Evolutionary conservation across 2,113 vertebrate genomes (phyloP), one percentile per base, ranked within the genome.

Genomic region (Tetrax tetrax): DNA sequence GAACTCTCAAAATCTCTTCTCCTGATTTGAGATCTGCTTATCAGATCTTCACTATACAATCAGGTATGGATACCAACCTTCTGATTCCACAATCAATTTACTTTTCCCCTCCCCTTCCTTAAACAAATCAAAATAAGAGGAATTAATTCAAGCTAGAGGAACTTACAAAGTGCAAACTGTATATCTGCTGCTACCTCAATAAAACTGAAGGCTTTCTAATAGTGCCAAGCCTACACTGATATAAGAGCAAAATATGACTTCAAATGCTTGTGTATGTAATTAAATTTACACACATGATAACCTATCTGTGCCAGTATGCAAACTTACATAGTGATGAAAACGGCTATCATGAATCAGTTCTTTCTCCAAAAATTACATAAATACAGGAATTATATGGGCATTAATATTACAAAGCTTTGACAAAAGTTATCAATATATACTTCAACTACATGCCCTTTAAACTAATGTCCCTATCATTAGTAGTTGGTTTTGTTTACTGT

Each of bases 401-500:
- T 54, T 3, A 1, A n/a, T 57, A 63, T 47, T 70, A 63, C 28
- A 68, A 18, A 74, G 3, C 8, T 77, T 72, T 90, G 31, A 88
- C 37, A 80, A 54, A 80, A 94, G 18, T 47, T 75, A 84, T 48
- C 53, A 74, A 63, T 41, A 29, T 10, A 11, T 50, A 69, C 65
- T 72, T 88, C 0, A 0, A 61, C 15, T 48, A 60, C 7, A 60
- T 38, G 37, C 14, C 45, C 28, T 74, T 79, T 88, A 82, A 93
- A 69, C 17, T 56, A 83, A 59, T 19, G n/a, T 25, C 60, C 50
- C 38, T 91, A 80, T 37, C 43, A 82, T 50, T 81, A 56, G 79
- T 28, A 83, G 7, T 65, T 87, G 27, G 22, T 61, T 96, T 94
- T 87, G 50, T 93, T 95, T 94, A 85, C 65, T 93, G 43, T 43